Evolutionary conservation across 2,888 invertebrate genomes (phyloP), one percentile per base, ranked within the genome.

Genomic region (Zaprionus lineosus): DNA sequence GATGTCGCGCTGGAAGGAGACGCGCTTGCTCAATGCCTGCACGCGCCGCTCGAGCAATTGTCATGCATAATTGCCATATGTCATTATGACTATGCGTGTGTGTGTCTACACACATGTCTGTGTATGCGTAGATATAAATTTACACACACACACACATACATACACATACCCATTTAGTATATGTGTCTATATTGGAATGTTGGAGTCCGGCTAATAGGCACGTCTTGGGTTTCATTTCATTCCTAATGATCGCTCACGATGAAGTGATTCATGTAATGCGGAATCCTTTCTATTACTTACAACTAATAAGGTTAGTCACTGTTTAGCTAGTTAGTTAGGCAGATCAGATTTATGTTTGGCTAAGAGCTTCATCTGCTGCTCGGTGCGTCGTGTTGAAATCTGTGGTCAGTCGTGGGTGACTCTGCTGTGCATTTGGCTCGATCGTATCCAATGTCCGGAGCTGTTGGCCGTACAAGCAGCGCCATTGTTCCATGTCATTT

Each of bases 1-100:
- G 84, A 77, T 76, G 84, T 43, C 62, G 37, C 82, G 12, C 31
- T 19, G 26, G 12, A 58, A 24, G 14, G 41, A 21, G 39, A 65
- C 44, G 7, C 31, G 52, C 48, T 79, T 75, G 55, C 72, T 19
- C 33, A 78, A 78, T 41, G 53, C 21, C 41, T 12, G 7, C 24
- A n/a, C 28, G 3, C 3, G 9, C 8, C 9, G 39, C 21, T 31
- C 16, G 37, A 37, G 50, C 74, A 78, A 60, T 61, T 78, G 33
- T 58, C 55, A 52, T 58, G 52, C 61, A 66, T 74, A 66, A 59
- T 62, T 64, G 50, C 39, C 15, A 26, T 28, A 21, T 24, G 4
- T 18, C 29, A 33, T 12, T 11, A n/a, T 12, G 7, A 1, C 2
- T 8, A 11, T 41, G 18, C 18, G 43, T 39, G 11, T 26, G 28